Evolutionary conservation across 2,888 invertebrate genomes (phyloP), one percentile per base, ranked within the genome.

Genomic region (Lasioglossum leucozonium): DNA sequence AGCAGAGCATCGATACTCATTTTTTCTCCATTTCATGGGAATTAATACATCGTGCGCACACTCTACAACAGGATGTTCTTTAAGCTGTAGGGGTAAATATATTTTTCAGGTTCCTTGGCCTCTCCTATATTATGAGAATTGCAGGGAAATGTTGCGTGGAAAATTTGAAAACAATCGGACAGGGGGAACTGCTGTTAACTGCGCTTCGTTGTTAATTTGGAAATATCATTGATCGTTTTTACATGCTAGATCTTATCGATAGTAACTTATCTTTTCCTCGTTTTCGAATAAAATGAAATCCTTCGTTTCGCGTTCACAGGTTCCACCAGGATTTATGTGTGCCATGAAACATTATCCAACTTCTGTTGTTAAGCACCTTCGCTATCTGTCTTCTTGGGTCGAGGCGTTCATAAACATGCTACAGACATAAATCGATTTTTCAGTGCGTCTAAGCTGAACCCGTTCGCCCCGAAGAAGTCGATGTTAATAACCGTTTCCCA

Each of bases 361-460:
- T 86, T 86, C 81, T 84, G 84, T 73, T 74, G 79, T 67, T 81
- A 84, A 81, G 81, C 81, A 82, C 79, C 42, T 18, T 8, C 79
- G n/a, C n/a, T 81, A 81, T 76, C 76, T 72, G 51, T 72, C 62
- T 82, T 82, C 76, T 78, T 78, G 51, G 74, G 73, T 11, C 16
- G 86, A 30, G 74, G 69, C 65, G 79, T 82, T 80, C 82, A 73
- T 78, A 86, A 86, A 78, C 79, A 74, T 72, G 86, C 78, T 44
- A 89, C 71, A 72, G 47, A 55, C 62, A 76, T 83, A 86, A 88
- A 88, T 89, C 80, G 81, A 88, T 89, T 87, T 84, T 87, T 89
- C 81, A 67, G 51, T 44, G 40, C 26, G 65, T 11, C n/a, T n/a
- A 10, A 51, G n/a, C 34, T 37, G 72, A 42, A 73, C 26, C 30